A percentile compares a stretch with the other conserved stretches of the same genome.
Conservation (phyloP, 2,888 invertebrate genomes). For the Agriopis marginaria region DNA sequence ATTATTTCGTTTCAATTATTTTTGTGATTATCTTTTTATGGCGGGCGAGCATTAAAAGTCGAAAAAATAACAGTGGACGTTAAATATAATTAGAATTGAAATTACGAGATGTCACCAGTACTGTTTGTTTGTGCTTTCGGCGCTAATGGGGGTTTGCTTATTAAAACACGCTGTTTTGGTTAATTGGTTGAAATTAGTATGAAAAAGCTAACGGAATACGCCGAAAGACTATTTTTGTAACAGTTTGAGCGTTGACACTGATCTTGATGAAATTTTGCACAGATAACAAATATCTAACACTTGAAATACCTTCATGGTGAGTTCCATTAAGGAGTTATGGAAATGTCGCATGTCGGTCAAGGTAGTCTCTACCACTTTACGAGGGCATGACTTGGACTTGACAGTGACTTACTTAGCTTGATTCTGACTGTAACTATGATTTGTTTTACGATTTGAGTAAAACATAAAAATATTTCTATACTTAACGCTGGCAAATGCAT, state of each 20-base stretch:
- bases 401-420: too few species aligned
- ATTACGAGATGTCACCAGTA: slow-evolving; percentile 80
- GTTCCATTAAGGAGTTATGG: too few species aligned
- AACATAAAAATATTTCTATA: too few species aligned
- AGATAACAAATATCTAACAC: too few species aligned
- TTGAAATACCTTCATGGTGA: too few species aligned
- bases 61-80: slow-evolving; percentile 83
- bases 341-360: too few species aligned
- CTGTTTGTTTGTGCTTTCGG: slow-evolving; percentile 59
- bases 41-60: slow-evolving; percentile 83
- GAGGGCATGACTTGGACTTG: too few species aligned
- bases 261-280: too few species aligned
- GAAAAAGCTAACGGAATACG: slow-evolving; percentile 10
- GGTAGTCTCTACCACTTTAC: too few species aligned
- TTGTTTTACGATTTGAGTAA: too few species aligned
- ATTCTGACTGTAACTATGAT: too few species aligned
- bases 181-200: slow-evolving; percentile 46
- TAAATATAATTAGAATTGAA: slow-evolving; percentile 84
- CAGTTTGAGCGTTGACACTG: not conserved
- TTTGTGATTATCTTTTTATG: slow-evolving; percentile 87
- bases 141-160: slow-evolving; percentile 59
- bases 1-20: slow-evolving; percentile 87
- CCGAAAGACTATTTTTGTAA: not conserved
- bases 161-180: slow-evolving; percentile 50
- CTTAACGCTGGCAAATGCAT: too few species aligned